These are phyloP conservation scores for Zaprionus bogoriensis DNA, from an alignment of 2,888 invertebrate species.

Conservation along the genomic window DNA sequence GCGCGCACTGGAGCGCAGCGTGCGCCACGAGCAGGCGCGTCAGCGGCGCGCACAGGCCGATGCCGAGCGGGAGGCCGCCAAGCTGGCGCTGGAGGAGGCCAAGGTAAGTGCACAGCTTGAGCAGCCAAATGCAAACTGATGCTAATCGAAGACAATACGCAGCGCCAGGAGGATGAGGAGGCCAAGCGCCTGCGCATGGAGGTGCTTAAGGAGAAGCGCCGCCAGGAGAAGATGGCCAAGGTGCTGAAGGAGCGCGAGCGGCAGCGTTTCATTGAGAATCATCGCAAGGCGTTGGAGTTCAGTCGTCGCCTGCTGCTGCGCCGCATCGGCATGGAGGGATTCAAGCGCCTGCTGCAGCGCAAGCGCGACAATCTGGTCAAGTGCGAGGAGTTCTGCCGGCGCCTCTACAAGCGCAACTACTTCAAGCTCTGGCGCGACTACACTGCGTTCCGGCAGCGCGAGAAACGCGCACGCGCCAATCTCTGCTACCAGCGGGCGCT, in stretches of 20 bases:
- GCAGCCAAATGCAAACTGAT: not conserved
- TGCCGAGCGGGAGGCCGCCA: conserved; percentile 82
- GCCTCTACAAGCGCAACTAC: conserved; percentile 83
- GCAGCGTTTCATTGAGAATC: conserved; percentile 82
- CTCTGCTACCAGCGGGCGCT: conserved; percentile 84
- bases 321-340: conserved; percentile 80
- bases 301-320: conserved; percentile 80
- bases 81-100: conserved; percentile 82
- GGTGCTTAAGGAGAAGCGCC: conserved; percentile 86
- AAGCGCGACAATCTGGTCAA: conserved; percentile 82
- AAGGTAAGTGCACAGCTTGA: conserved; percentile 65
- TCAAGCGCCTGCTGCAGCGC: conserved; percentile 77
- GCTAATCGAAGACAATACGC: not conserved
- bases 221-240: conserved; percentile 85
- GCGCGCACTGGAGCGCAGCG: conserved; percentile 86
- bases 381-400: conserved; percentile 83
- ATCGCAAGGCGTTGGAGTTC: conserved; percentile 83
- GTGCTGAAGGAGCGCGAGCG: conserved; percentile 85
- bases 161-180: conserved; percentile 85
- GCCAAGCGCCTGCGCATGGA: conserved; percentile 85
- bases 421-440: conserved; percentile 85
- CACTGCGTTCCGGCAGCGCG: conserved; percentile 84
- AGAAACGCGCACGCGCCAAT: conserved; percentile 85
- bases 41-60: conserved; percentile 81
- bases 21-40: conserved; percentile 81